Conservation (phyloP, 2,797 vertebrate genomes). For the Halcyon chelicuti region DNA sequence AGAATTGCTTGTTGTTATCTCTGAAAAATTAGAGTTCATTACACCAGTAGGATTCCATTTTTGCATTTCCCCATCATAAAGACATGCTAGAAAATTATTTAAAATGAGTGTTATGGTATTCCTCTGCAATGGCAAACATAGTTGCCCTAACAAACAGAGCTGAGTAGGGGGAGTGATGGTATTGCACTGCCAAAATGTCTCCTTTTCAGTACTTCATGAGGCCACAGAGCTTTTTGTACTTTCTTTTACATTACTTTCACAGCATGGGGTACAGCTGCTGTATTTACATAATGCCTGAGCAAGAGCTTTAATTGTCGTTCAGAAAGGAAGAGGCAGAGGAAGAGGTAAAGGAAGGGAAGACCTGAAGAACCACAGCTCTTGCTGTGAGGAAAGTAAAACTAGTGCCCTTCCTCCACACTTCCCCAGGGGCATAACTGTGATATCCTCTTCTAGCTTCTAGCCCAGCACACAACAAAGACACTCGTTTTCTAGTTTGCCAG, state of each 20-base stretch:
- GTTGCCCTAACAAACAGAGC: neutral
- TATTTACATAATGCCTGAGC: neutral
- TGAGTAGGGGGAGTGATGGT: neutral
- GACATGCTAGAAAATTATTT: neutral
- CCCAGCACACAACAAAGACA: neutral
- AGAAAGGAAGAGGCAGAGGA: neutral
- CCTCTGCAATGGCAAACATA: neutral
- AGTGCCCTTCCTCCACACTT: neutral
- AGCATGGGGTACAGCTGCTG: neutral
- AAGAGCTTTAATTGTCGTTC: neutral
- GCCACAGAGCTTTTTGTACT: neutral
- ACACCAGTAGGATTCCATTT: neutral
- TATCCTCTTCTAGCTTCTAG: neutral
- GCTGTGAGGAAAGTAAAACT: neutral
- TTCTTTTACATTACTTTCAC: neutral
- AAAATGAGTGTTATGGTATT: neutral
- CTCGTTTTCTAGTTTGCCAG: neutral
- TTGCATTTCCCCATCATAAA: neutral
- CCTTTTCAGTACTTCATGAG: neutral
- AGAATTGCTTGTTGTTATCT: neutral
- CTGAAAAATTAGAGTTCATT: constrained; percentile 25
- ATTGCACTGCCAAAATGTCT: neutral
- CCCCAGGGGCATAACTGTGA: neutral
- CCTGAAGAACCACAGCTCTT: neutral
- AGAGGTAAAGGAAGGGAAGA: neutral